Evolutionary conservation across 2,113 vertebrate genomes (phyloP), one percentile per base, ranked within the genome.

Genomic region (Chlorodrepanis virens): DNA sequence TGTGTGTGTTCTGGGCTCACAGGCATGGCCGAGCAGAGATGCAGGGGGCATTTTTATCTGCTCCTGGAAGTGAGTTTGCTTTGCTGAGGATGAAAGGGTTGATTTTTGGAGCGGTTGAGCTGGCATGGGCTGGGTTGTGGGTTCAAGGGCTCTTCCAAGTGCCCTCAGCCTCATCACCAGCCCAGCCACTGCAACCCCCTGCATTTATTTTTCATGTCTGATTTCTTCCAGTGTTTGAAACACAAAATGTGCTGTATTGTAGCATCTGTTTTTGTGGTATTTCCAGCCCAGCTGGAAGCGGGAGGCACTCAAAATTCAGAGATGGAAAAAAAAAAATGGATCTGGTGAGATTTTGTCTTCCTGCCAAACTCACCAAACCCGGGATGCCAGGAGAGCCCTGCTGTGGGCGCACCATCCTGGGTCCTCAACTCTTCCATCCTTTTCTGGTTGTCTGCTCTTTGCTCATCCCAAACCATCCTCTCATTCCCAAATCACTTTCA

Each of bases 251-350:
- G 89, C 77, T 94, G 94, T 76, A 53, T 75, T 65, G 88, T 77
- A 86, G 96, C 94, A 93, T 93, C 93, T 95, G 94, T 52, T 96
- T 96, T 60, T 70, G 64, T 92, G 94, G 90, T 80, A 85, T 92
- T 94, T 96, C 85, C 61, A 95, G 79, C 91, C 92, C 94, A 96
- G 90, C 96, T 96, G 95, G 96, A 96, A 93, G 83, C 93, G 89
- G 85, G 86, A 96, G 93, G 90, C 72, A 53, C 69, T 90, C 4
- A 0, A 95, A 93, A 90, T 83, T 90, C 80, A 91, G 83, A 83
- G 72, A 77, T 47, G n/a, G 14, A 9, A 25, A 61, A 64, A 75
- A 47, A 78, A 52, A 5, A 88, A n/a, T 5, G 6, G 40, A 54
- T 77, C 91, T 93, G 96, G 93, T 81, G 83, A 87, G 93, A 57